Base-by-base conservation (phyloP, 2,113 vertebrate species). In the Tragelaphus imberbis region DNA sequence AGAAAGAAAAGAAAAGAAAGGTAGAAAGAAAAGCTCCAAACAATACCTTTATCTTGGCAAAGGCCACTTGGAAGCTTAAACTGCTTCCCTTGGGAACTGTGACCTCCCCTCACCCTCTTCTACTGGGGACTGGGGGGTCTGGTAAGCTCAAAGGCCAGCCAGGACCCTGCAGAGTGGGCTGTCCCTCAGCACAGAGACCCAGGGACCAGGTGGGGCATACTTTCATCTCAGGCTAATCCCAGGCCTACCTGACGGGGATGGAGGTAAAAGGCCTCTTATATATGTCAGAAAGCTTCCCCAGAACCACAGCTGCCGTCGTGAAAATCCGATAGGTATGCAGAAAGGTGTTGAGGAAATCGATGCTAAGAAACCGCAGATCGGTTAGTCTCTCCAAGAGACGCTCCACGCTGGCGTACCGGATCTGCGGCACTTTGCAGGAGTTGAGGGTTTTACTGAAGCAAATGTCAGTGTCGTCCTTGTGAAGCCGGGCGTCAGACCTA, bases 381-480 rank as follows among this genome's bases (percentile, higher is more conserved):
- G 99, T 99, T 97, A 99, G 98, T 97, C 99, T 99, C 98, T 99
- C 99, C 98, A 99, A 96, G 81, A 99, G 99, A 36, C 99, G 99
- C 97, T 99, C 99, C 33, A 99, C 99, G 0, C 99, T 99, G 94
- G 99, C 99, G 0, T 99, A 99, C 95, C 99, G 99, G 98, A 99
- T 99, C 96, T 99, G 99, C 81, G 99, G 99, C 97, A 99, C 99
- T 99, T 99, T 99, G 99, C 99, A 99, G 98, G 99, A 99, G 98
- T 99, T 99, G 98, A 99, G 99, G 23, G 99, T 99, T 99, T 99
- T 99, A 99, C 99, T 99, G 99, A 99, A 99, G 99, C 99, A 99
- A 98, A 99, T 99, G 98, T 99, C 99, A 93, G 99, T 98, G 98
- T 99, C 99, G 96, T 99, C 99, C 98, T 99, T 99, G 98, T 99